Percentiles rank a stretch among this genome's conserved stretches.
These are phyloP conservation scores for Thalassophryne amazonica DNA, from an alignment of 2,797 vertebrate species.

Conservation along the genomic window DNA sequence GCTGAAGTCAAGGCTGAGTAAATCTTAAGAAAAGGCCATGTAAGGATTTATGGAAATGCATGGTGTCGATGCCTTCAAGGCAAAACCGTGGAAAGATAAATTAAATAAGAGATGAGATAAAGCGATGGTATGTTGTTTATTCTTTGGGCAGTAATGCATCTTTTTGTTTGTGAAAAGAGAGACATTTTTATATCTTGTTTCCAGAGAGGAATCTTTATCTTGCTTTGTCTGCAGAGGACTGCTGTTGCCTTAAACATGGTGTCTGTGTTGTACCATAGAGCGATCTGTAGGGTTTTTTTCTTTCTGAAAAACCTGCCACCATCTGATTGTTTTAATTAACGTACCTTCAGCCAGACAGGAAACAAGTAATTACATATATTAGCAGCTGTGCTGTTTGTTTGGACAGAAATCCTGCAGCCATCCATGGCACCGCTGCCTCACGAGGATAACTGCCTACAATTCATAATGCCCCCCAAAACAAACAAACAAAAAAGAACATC, in stretches of 20 bases:
- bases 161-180: conserved; percentile 3
- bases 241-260: conserved; percentile 5
- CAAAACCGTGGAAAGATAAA: conserved; percentile 31
- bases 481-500: conserved; percentile 36
- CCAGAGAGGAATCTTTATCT: conserved; percentile 16
- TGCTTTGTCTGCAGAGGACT: conserved; percentile 13
- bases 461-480: conserved; percentile 47
- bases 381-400: conserved; percentile 27
- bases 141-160: conserved; percentile 9
- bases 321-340: conserved; percentile 47
- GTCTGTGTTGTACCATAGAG: conserved; percentile 3
- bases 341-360: conserved; percentile 35
- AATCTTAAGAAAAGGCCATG: conserved; percentile 31
- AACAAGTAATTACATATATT: conserved; percentile 47
- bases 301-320: conserved; percentile 19
- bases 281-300: conserved; percentile 12
- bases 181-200: conserved; percentile 5
- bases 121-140: conserved; percentile 20
- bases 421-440: conserved; percentile 2
- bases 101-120: conserved; percentile 33
- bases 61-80: conserved; percentile 6
- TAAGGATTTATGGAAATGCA: conserved; percentile 17
- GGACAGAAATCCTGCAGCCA: conserved; percentile 19
- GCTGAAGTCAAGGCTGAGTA: conserved; percentile 39
- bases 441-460: conserved; percentile 33